Percentiles rank a stretch among this genome's conserved stretches.
These are phyloP conservation scores for Melanotaenia maccullochi DNA, from an alignment of 2,797 vertebrate genomes.

Conservation along the genomic window DNA sequence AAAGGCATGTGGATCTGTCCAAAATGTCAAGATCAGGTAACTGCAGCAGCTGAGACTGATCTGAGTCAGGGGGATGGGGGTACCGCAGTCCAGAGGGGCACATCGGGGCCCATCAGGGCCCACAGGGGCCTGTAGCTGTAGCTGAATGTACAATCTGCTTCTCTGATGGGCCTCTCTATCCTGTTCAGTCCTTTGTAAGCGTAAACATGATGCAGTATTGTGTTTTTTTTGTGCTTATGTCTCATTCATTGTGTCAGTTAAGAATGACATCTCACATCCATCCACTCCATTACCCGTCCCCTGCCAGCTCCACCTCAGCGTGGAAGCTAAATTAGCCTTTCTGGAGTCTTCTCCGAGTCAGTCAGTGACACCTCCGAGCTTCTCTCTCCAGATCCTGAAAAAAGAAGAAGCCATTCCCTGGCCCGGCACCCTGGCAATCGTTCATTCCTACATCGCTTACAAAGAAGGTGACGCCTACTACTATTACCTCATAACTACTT, in stretches of 20 bases:
- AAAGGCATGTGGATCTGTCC: conserved; percentile 99
- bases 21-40: conserved; percentile 99
- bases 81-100: conserved; percentile 59
- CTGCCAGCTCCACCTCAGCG: conserved; percentile 63
- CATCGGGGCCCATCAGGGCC: conserved; percentile 7
- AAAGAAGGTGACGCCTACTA: conserved; percentile 90
- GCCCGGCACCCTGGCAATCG: conserved; percentile 98
- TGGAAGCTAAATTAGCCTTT: conserved; percentile 26
- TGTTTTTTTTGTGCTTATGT: conserved; percentile 75
- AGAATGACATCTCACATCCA: conserved; percentile 80
- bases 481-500: no score
- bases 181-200: conserved; percentile 85
- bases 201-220: conserved; percentile 76
- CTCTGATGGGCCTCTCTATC: conserved; percentile 28
- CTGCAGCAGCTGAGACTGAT: conserved; percentile 71
- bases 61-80: conserved; percentile 58
- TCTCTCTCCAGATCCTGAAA: conserved; percentile 92
- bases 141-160: conserved; percentile 36
- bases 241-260: conserved; percentile 80
- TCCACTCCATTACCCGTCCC: conserved; percentile 75
- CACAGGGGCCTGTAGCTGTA: conserved; percentile 45
- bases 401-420: conserved; percentile 99
- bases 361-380: conserved; percentile 61
- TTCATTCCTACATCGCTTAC: conserved; percentile 99
- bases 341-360: conserved; percentile 22